Evolutionary conservation across 2,797 vertebrate species (phyloP), one percentile per base, ranked within the genome.

Genomic region (Macrochelys suwanniensis): DNA sequence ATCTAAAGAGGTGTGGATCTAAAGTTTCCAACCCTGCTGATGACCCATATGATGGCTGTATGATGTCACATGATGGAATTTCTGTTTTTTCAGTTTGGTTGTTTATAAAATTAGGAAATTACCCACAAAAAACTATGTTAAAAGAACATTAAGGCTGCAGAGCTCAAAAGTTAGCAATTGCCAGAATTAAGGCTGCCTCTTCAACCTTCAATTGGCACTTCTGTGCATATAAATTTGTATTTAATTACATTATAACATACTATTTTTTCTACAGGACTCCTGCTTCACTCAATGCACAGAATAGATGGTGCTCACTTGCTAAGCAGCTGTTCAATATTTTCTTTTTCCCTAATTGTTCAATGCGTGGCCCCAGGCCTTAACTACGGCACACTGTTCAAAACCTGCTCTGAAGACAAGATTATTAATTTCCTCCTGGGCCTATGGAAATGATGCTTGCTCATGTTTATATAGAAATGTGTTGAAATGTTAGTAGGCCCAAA

Each of bases 141-240:
- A 51, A 86, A 92, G 33, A 92, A 28, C 2, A 85, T 45, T 15
- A 78, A 84, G 51, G 17, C 9, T 85, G 28, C 57, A 89, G 94
- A 26, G 42, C 25, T 74, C 91, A 17, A 65, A 19, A 85, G 28
- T 56, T 53, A 53, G 15, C 25, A 86, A 10, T 8, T 23, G 57
- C 45, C 17, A 5, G 3, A 87, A 78, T 2, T 74, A 59, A 92
- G 93, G 51, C 23, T 51, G n/a, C 11, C 28, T 45, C 42, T 17
- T 49, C 12, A 42, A 86, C 56, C 19, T 51, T 89, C 65, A 59
- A 74, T 88, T 78, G 81, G 7, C 37, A 25, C 87, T 13, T 4
- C 89, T 49, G 82, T 81, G 68, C 2, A 11, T 2, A 11, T 3
- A 26, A 4, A 3, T 56, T 8, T 1, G 2, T 1, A 1, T 6